Percentiles rank a stretch among this genome's conserved stretches.
These are phyloP conservation scores for Rhinoderma darwinii DNA, from an alignment of 2,113 vertebrate genomes.

Conservation along the genomic window DNA sequence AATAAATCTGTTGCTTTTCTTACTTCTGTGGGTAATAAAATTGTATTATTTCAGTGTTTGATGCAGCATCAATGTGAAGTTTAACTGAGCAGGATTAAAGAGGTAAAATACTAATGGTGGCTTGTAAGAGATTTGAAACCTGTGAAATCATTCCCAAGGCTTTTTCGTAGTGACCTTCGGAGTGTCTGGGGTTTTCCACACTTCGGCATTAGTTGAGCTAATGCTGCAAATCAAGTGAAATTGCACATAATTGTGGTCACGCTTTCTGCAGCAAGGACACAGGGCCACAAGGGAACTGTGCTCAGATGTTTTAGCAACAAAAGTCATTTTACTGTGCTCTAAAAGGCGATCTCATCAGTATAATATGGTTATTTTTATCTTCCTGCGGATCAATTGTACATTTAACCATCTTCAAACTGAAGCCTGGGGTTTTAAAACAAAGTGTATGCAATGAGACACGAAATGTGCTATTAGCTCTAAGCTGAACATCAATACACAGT, in stretches of 20 bases:
- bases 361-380: conserved; percentile 21
- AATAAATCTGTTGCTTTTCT: not conserved
- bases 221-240: conserved; percentile 35
- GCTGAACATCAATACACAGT: conserved; percentile 19
- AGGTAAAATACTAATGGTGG: not conserved
- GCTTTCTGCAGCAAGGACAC: conserved; percentile 40
- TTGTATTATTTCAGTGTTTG: not conserved
- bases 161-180: conserved; percentile 32
- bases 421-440: conserved; percentile 20
- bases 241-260: conserved; percentile 38
- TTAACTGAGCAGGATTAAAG: not conserved
- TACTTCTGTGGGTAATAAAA: not conserved
- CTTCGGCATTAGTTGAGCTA: conserved; percentile 17
- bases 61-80: not conserved
- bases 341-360: conserved; percentile 15
- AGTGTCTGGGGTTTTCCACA: not conserved
- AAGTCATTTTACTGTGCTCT: conserved; percentile 23
- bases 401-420: conserved; percentile 1
- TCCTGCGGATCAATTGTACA: not conserved
- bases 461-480: conserved; percentile 11
- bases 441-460: not conserved
- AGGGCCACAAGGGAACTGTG: conserved; percentile 3
- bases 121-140: not conserved
- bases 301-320: conserved; percentile 22
- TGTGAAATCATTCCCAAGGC: conserved; percentile 19